Evolutionary conservation across 1,140 invertebrate species (phyloP).

Genomic region (Zaprionus lachaisei): DNA sequence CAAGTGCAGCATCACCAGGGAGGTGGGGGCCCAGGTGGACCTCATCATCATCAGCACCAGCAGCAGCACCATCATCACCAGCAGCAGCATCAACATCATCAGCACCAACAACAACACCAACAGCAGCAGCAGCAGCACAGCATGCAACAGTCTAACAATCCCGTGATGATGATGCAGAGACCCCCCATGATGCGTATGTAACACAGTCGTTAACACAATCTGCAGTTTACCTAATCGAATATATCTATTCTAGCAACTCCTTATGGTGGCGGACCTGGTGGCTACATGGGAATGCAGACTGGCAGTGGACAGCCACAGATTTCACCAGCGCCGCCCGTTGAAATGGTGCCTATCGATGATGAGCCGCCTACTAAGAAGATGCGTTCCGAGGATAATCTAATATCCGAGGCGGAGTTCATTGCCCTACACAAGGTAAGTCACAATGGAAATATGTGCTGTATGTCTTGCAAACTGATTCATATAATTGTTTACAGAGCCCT

Average conservation of each 20-base stretch:
- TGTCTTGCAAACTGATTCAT: slow-evolving; percentile 66
- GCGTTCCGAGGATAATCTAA: slow-evolving; percentile 95
- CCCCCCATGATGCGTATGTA: slow-evolving; percentile 87
- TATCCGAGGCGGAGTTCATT: slow-evolving; percentile 90
- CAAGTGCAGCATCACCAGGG: slow-evolving; percentile 67
- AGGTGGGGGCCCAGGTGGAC: slow-evolving; percentile 26
- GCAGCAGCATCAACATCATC: slow-evolving; percentile 55
- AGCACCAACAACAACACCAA: slow-evolving; percentile 54
- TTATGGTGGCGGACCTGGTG: slow-evolving; percentile 82
- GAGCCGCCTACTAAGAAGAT: slow-evolving; percentile 95
- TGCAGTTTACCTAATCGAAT: not conserved
- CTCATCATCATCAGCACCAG: slow-evolving; percentile 64
- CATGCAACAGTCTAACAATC: slow-evolving; percentile 67
- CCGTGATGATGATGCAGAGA: slow-evolving; percentile 89
- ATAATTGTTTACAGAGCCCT: slow-evolving; percentile 85
- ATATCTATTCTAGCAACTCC: slow-evolving; percentile 66
- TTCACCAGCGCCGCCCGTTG: slow-evolving; percentile 84
- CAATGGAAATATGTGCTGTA: slow-evolving; percentile 14
- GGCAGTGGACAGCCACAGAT: slow-evolving; percentile 71
- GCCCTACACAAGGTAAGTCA: slow-evolving; percentile 84
- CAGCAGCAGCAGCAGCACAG: slow-evolving; percentile 53
- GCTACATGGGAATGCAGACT: slow-evolving; percentile 80
- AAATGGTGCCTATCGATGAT: slow-evolving; percentile 87
- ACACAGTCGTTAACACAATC: not conserved
- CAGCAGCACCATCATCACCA: slow-evolving; percentile 64